These are phyloP conservation scores for Scaptomyza hsui DNA, from an alignment of 1,140 invertebrate genomes.

Conservation along the genomic window DNA sequence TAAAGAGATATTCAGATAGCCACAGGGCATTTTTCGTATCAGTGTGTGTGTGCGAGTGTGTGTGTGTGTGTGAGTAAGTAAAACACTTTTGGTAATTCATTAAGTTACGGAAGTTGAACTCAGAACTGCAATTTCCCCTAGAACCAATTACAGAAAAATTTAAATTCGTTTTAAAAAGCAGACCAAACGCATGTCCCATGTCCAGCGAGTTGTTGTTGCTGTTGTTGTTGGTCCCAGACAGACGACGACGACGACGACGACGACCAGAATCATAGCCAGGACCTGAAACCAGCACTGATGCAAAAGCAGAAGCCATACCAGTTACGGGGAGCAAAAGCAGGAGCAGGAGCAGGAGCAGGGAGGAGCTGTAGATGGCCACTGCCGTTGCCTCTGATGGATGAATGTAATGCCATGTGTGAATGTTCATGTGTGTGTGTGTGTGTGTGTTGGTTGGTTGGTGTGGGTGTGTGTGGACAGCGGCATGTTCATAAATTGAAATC, in stretches of 20 bases:
- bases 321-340: no score
- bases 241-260: constrained; percentile 18
- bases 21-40: constrained; percentile 64
- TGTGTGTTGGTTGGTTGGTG: constrained; percentile 12
- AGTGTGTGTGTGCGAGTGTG: not conserved
- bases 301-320: not conserved
- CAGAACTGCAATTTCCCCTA: constrained; percentile 84
- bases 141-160: constrained; percentile 84
- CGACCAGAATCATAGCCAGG: constrained; percentile 7
- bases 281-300: not conserved
- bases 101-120: constrained; percentile 84
- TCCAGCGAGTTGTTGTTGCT: constrained; percentile 29
- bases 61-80: constrained; percentile 49
- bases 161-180: constrained; percentile 83
- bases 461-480: constrained; percentile 76
- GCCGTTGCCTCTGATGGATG: constrained; percentile 63
- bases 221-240: constrained; percentile 34
- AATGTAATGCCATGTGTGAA: constrained; percentile 61
- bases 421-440: constrained; percentile 29
- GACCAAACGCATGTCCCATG: constrained; percentile 65
- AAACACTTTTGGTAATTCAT: constrained; percentile 84
- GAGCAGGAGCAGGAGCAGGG: not conserved
- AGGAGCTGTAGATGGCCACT: constrained; percentile 29
- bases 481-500: constrained; percentile 84
- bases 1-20: constrained; percentile 42